These are phyloP conservation scores for Drosophila rufa DNA, from an alignment of 1,140 invertebrate genomes.

Conservation along the genomic window DNA sequence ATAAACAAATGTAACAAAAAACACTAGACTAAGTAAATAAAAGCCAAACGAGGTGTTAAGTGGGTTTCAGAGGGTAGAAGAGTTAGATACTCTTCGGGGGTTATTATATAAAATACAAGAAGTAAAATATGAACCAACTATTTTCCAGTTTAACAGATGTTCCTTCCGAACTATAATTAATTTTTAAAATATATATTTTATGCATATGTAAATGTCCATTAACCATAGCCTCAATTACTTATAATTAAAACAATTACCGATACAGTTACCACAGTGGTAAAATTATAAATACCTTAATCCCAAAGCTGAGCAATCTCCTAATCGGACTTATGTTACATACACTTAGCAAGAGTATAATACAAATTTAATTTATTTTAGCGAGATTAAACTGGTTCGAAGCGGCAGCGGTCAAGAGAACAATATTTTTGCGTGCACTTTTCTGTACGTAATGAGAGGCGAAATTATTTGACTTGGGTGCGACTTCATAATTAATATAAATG, in stretches of 20 bases:
- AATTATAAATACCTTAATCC: conserved; percentile 28
- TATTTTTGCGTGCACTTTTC: conserved; percentile 49
- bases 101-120: background rate
- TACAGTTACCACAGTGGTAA: conserved; percentile 5
- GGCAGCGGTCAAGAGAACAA: conserved; percentile 54
- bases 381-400: conserved; percentile 57
- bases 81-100: conserved; percentile 8
- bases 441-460: conserved; percentile 29
- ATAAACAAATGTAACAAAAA: conserved; percentile 28
- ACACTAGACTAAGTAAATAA: conserved; percentile 20
- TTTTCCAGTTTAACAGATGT: too few relatives aligned
- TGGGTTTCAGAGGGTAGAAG: background rate
- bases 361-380: conserved; percentile 47
- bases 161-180: background rate
- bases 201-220: background rate
- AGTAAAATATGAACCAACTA: too few relatives aligned
- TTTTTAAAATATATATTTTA: too few relatives aligned
- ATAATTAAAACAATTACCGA: conserved; percentile 1
- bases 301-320: conserved; percentile 15
- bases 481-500: conserved; percentile 54
- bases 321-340: conserved; percentile 43
- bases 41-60: conserved; percentile 21
- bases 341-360: conserved; percentile 42
- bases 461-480: conserved; percentile 44
- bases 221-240: background rate